Conservation (phyloP, 2,797 vertebrate species). For the Morelia viridis region DNA sequence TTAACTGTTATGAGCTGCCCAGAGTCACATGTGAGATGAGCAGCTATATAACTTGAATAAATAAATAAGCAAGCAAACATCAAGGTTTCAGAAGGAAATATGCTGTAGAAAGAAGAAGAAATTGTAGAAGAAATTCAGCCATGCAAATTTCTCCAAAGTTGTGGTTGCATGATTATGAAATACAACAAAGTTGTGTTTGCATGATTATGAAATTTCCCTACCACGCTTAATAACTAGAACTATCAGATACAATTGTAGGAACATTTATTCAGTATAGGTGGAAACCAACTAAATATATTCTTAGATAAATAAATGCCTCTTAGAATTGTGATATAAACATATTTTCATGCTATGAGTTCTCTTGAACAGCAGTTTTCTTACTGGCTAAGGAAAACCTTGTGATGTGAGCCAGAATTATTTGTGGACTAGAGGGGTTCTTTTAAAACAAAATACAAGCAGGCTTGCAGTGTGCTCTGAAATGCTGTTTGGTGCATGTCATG, state of each 20-base stretch:
- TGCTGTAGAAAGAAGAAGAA: too few relatives aligned
- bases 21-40: background rate
- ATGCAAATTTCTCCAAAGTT: background rate
- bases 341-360: background rate
- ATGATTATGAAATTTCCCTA: background rate
- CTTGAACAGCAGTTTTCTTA: background rate
- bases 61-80: background rate
- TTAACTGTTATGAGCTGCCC: background rate
- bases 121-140: background rate
- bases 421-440: background rate
- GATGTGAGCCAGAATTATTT: conserved; percentile 29
- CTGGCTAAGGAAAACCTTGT: background rate
- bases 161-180: background rate
- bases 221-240: too few relatives aligned
- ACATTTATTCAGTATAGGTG: background rate
- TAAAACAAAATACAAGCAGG: conserved; percentile 6
- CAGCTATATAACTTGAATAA: background rate
- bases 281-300: background rate
- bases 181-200: background rate
- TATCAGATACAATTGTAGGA: background rate
- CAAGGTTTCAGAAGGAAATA: background rate
- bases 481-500: conserved; percentile 63
- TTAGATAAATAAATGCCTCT: background rate
- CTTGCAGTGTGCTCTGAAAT: conserved; percentile 53
- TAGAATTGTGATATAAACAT: background rate